phyloP scores from a whole-genome alignment of 1,140 invertebrate species.

The Leptinotarsa texana region DNA sequence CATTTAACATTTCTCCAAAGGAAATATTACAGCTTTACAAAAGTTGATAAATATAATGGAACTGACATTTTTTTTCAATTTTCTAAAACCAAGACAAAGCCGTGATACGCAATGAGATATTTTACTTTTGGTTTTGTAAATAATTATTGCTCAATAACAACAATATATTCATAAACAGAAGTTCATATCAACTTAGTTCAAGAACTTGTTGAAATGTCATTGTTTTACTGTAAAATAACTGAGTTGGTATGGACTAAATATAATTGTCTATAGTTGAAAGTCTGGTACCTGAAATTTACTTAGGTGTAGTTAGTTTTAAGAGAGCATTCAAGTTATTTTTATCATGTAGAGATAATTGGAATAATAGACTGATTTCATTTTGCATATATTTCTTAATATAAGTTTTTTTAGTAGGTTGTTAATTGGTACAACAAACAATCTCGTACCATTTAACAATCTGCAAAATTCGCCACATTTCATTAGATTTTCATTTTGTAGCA shows the following conservation, averaged over 20 bases:
- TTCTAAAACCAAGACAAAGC: constrained; percentile 2
- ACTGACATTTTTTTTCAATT: constrained; percentile 31
- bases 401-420: too few species aligned
- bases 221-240: neutral
- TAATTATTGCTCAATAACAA: constrained; percentile 30
- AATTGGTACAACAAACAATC: too few species aligned
- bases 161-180: constrained; percentile 10
- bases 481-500: too few species aligned
- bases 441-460: too few species aligned
- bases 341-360: constrained; percentile 3
- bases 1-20: constrained; percentile 16
- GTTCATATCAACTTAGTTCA: neutral
- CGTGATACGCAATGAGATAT: neutral
- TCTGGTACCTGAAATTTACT: constrained; percentile 43
- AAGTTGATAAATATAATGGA: neutral
- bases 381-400: neutral
- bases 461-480: too few species aligned
- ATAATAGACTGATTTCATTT: constrained; percentile 3
- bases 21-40: constrained; percentile 16
- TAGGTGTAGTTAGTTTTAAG: constrained; percentile 39
- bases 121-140: constrained; percentile 15
- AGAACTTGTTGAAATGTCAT: neutral
- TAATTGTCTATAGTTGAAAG: constrained; percentile 22
- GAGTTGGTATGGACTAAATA: neutral
- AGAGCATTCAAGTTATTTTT: constrained; percentile 38